Evolutionary conservation across 2,888 invertebrate species (phyloP).

Genomic region (Meteorus colon): DNA sequence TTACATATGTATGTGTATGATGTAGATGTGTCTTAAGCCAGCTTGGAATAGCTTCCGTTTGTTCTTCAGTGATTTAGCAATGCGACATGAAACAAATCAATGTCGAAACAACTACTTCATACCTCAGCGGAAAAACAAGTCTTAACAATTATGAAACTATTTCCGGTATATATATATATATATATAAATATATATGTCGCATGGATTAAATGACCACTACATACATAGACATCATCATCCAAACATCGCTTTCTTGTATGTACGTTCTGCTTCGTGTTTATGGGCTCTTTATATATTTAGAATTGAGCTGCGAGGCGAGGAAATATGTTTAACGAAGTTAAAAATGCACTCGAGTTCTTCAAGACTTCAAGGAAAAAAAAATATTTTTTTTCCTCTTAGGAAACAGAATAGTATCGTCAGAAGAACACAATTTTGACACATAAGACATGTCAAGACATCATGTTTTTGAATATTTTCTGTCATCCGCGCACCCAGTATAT

Average conservation of each 20-base stretch:
- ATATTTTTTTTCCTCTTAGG: background rate
- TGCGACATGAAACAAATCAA: background rate
- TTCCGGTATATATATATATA: slow-evolving; percentile 5
- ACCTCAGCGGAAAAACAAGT: background rate
- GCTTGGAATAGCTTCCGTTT: background rate
- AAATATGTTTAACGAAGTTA: slow-evolving; percentile 24
- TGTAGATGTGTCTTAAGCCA: background rate
- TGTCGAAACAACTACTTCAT: slow-evolving; percentile 1
- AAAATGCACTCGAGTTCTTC: slow-evolving; percentile 9
- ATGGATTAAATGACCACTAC: slow-evolving; percentile 24
- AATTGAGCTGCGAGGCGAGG: slow-evolving; percentile 10
- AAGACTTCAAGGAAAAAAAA: background rate
- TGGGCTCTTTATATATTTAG: slow-evolving; percentile 30
- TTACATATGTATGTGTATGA: background rate
- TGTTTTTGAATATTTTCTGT: background rate
- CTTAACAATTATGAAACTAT: slow-evolving; percentile 20
- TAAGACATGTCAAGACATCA: background rate
- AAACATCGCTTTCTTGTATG: background rate
- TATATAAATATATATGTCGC: background rate
- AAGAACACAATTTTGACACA: background rate
- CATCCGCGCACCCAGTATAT: background rate
- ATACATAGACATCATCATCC: background rate
- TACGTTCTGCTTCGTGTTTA: slow-evolving; percentile 25
- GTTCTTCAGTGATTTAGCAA: background rate
- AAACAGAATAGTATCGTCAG: background rate